Base-by-base conservation (phyloP, 2,888 invertebrate genomes). In the Lissocephala sabroskyi region DNA sequence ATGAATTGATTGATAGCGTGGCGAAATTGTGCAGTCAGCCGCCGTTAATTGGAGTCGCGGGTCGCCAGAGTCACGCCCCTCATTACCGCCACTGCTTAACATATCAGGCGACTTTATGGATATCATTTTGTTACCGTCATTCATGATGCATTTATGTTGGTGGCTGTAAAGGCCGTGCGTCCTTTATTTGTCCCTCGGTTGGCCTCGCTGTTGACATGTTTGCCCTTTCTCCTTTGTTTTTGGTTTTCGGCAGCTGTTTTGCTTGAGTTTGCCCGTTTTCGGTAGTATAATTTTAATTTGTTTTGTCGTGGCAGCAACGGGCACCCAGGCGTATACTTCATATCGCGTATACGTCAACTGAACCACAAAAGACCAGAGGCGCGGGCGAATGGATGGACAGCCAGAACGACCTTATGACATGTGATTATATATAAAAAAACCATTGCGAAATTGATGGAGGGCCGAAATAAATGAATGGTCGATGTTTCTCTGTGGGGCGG, bases 321-420 rank as follows among this genome's bases (percentile, higher is more conserved):
- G n/a, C n/a, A n/a, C 35, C 35, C 7, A 45, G 49, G 16, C 61
- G 55, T 63, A 58, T 58, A 57, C 73, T 63, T 64, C 58, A 67
- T 71, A 67, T 64, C 53, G 58, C 53, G 67, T 58, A 71, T 66
- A 66, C 73, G 67, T 63, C 67, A 71, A 71, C 52, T 62, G 56
- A 41, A 39, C 51, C 43, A 37, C 51, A 50, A 26, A 41, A 39
- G 44, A 6, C 14, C 2, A 37, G 18, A 10, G 10, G n/a, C 17
- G 18, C 5, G 37, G 1, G 10, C 10, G 18, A 14, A 9, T 14
- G 29, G 29, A n/a, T n/a, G n/a, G 41, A 16, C 16, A 41, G 37
- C 50, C 54, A 52, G n/a, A n/a, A n/a, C n/a, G n/a, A n/a, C n/a
- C n/a, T 62, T 66, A 70, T 67, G 63, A 60, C 71, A 65, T 62